Evolutionary conservation across 2,113 vertebrate species (phyloP).

Genomic region (Hippolais icterina): DNA sequence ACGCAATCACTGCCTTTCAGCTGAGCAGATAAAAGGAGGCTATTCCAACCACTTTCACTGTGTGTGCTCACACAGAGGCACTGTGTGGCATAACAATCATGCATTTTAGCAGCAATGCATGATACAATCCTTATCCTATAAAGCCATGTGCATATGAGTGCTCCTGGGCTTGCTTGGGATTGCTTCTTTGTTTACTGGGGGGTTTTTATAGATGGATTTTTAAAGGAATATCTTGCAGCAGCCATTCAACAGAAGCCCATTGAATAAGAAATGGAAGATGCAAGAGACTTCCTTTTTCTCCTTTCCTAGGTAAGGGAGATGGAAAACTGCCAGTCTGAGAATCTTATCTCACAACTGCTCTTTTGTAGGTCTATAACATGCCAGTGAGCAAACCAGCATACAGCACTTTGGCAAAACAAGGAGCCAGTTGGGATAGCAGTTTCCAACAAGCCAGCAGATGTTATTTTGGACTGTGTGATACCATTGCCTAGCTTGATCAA

Average conservation of each 20-base stretch:
- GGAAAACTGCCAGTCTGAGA: not conserved
- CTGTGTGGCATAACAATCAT: not conserved
- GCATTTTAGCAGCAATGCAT: not conserved
- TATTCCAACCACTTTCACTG: not conserved
- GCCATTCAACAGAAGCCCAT: not conserved
- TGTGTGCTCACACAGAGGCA: not conserved
- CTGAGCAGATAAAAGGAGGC: not conserved
- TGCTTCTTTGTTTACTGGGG: not conserved
- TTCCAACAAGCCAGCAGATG: not conserved
- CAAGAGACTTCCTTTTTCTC: not conserved
- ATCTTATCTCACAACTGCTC: not conserved
- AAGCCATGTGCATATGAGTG: fast-evolving
- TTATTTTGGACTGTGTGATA: not conserved
- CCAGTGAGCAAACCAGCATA: not conserved
- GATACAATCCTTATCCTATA: not conserved
- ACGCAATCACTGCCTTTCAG: not conserved
- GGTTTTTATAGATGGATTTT: not conserved
- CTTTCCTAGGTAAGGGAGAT: not conserved
- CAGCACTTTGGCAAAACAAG: not conserved
- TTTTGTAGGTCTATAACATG: not conserved
- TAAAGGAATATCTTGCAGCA: not conserved
- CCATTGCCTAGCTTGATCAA: not conserved
- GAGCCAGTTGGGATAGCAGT: not conserved
- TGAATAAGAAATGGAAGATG: not conserved
- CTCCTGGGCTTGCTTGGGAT: not conserved